phyloP scores from a whole-genome alignment of 2,888 invertebrate species.

The Hypolimnas misippus region DNA sequence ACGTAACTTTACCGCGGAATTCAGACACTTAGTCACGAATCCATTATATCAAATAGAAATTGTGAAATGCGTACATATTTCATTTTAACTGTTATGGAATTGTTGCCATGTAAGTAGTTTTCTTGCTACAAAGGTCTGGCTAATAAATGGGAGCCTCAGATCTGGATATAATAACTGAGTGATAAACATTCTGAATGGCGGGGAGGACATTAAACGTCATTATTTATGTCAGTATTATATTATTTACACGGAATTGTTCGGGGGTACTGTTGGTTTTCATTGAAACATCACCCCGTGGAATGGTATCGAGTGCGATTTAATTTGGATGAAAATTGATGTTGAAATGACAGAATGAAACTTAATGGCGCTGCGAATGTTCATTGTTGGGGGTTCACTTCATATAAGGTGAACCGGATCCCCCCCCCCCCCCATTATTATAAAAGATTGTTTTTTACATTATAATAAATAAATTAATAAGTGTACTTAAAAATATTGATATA shows the following conservation, averaged over 20 bases:
- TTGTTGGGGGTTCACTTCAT: too few relatives aligned
- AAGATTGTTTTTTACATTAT: too few relatives aligned
- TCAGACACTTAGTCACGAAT: conserved; percentile 30
- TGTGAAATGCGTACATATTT: conserved; percentile 32
- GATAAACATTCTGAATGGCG: conserved; percentile 46
- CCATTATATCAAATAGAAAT: conserved; percentile 27
- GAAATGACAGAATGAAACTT: too few relatives aligned
- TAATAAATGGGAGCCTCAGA: conserved; percentile 42
- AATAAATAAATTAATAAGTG: too few relatives aligned
- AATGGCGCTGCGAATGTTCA: too few relatives aligned
- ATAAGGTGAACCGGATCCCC: too few relatives aligned
- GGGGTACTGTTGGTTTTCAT: conserved; percentile 30
- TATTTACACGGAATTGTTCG: conserved; percentile 51
- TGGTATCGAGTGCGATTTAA: conserved; percentile 22
- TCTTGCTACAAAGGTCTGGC: conserved; percentile 40
- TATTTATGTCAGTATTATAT: conserved; percentile 53
- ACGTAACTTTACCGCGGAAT: conserved; percentile 12
- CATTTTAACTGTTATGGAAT: conserved; percentile 38
- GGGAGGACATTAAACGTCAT: conserved; percentile 47
- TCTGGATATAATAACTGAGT: conserved; percentile 41
- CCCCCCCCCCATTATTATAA: too few relatives aligned
- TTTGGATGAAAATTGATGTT: too few relatives aligned
- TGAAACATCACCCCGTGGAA: not conserved
- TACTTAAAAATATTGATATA: too few relatives aligned
- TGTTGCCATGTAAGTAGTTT: conserved; percentile 37